These are phyloP conservation scores for Leucania comma DNA, from an alignment of 2,888 invertebrate species.

Conservation along the genomic window DNA sequence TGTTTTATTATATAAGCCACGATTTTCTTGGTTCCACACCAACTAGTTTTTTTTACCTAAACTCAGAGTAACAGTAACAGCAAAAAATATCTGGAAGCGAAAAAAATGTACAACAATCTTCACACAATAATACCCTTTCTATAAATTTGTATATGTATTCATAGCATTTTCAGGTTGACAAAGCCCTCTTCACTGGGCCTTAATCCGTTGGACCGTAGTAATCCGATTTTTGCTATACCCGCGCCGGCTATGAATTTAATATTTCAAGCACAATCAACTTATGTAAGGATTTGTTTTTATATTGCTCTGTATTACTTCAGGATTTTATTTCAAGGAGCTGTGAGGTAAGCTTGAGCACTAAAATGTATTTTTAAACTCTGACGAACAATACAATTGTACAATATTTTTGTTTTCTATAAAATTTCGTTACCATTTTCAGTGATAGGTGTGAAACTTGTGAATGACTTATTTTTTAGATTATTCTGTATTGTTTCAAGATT, in stretches of 20 bases:
- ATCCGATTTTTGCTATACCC: constrained; percentile 38
- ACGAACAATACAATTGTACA: neutral
- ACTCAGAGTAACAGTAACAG: neutral
- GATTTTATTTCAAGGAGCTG: neutral
- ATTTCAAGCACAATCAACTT: constrained; percentile 15
- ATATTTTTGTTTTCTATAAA: neutral
- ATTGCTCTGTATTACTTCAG: neutral
- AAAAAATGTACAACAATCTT: neutral
- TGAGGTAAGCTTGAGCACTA: neutral
- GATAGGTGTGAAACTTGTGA: neutral
- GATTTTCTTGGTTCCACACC: too few relatives aligned
- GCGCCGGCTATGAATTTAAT: constrained; percentile 31
- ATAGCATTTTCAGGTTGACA: constrained; percentile 41
- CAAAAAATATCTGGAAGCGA: neutral
- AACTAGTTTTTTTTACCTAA: neutral
- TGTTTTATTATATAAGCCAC: too few relatives aligned
- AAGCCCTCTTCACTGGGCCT: constrained; percentile 26
- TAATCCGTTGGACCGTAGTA: constrained; percentile 34
- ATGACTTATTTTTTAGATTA: neutral
- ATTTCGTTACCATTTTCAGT: neutral
- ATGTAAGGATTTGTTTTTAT: neutral
- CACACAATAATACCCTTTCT: neutral
- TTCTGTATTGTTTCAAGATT: neutral
- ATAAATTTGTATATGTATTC: constrained; percentile 22
- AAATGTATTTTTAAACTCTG: neutral